Base-by-base conservation (phyloP, 2,797 vertebrate species). In the Ammospiza maritima region DNA sequence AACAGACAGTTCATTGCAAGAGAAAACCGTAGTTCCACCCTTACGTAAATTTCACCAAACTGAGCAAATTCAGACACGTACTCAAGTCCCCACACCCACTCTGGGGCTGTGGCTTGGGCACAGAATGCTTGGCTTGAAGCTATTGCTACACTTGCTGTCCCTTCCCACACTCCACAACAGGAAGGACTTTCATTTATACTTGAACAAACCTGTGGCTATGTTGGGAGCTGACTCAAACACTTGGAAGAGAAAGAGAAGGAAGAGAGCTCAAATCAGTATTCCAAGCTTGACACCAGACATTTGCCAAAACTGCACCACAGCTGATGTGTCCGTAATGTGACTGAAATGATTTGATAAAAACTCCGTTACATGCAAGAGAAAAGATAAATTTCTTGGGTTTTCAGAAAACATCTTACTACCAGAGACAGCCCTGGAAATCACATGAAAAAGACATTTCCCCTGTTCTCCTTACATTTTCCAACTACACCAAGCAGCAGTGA, bases 161-260 rank as follows among this genome's bases (percentile, higher is more conserved):
- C 50, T 47, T 51, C 26, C 56, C 64, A 77, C 54, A n/a, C 50
- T 27, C 70, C 5, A 3, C 32, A 81, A 74, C n/a, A 57, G 10
- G 15, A 50, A 89, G 13, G 15, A 90, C 58, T 88, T 89, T 54
- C 50, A 91, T 75, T 89, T 42, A 29, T 25, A 50, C 27, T 65
- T 26, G 27, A 89, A 81, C 45, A 93, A 81, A 76, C 83, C 80
- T 70, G 53, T 34, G 66, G 47, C 66, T 78, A 22, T 26, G 38
- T 3, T 64, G 51, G 26, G 51, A 90, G 79, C 70, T 11, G 20
- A 73, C 76, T 80, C 79, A 88, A 66, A 58, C 67, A 84, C 2
- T 2, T 47, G 36, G 53, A 88, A 89, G 58, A 61, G 36, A 60
- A 87, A 91, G 62, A 62, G 18, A 93, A 91, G 61, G n/a, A 77